Conservation (phyloP, 2,797 vertebrate genomes). For the Rhabdophis nuchalis region DNA sequence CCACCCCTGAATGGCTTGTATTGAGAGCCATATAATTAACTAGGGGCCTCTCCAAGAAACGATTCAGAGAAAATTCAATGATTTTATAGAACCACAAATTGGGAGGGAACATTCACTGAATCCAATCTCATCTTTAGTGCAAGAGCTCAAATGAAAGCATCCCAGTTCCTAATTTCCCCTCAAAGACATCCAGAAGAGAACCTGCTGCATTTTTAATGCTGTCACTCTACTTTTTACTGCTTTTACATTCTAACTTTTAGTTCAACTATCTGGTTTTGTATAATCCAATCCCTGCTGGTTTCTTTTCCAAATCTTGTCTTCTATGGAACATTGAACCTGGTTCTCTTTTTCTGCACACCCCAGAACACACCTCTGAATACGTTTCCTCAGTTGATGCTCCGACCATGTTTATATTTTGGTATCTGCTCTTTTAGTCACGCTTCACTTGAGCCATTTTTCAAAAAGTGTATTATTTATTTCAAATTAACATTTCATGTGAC, state of each 20-base stretch:
- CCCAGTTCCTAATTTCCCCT: not conserved
- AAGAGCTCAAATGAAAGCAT: not conserved
- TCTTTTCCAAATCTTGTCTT: not conserved
- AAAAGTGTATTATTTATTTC: not conserved
- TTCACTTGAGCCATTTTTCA: not conserved
- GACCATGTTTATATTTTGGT: not conserved
- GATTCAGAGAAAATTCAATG: not conserved
- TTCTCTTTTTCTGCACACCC: not conserved
- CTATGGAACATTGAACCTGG: not conserved
- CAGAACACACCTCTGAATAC: not conserved
- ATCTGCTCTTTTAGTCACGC: not conserved
- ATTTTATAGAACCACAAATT: not conserved
- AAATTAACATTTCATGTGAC: not conserved
- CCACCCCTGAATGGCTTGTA: not conserved
- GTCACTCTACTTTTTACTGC: not conserved
- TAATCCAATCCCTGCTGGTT: not conserved
- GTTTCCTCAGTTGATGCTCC: not conserved
- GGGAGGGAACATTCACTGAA: not conserved
- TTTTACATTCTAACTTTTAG: not conserved
- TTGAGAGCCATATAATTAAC: not conserved
- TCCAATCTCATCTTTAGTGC: not conserved
- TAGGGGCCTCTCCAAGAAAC: not conserved
- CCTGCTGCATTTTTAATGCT: not conserved
- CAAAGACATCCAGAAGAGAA: not conserved
- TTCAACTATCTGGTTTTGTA: not conserved